Conservation (phyloP, 2,113 vertebrate genomes). For the Pelobates fuscus region DNA sequence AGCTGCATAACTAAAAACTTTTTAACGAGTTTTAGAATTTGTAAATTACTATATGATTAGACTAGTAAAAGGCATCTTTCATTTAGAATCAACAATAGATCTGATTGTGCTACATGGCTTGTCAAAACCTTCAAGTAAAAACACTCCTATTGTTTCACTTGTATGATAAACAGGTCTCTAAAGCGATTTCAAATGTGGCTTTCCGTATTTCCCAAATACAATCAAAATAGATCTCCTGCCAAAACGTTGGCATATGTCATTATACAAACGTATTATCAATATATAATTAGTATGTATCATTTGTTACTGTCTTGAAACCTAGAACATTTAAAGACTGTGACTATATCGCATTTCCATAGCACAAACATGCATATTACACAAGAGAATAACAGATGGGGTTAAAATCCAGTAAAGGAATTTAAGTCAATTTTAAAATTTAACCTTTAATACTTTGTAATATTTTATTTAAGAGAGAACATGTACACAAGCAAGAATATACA, state of each 20-base stretch:
- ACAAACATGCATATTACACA: no score
- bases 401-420: no score
- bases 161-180: constrained; percentile 5
- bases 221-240: constrained; percentile 5
- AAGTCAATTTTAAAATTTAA: no score
- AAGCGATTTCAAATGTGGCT: constrained; percentile 11
- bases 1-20: constrained; percentile 33
- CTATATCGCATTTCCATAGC: no score
- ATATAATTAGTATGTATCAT: neutral
- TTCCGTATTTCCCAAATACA: constrained; percentile 1
- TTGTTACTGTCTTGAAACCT: no score
- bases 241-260: neutral
- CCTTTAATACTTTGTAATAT: no score
- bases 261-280: neutral
- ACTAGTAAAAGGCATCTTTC: constrained; percentile 2
- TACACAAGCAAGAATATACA: no score
- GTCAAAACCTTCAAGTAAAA: constrained; percentile 14
- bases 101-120: neutral
- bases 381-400: no score
- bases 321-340: no score
- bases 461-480: no score
- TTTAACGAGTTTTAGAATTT: neutral
- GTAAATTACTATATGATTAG: neutral
- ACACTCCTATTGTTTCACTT: constrained; percentile 22
- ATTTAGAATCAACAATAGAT: neutral